Evolutionary conservation across 2,113 vertebrate species (phyloP), one percentile per base, ranked within the genome.

Genomic region (Salvelinus fontinalis): DNA sequence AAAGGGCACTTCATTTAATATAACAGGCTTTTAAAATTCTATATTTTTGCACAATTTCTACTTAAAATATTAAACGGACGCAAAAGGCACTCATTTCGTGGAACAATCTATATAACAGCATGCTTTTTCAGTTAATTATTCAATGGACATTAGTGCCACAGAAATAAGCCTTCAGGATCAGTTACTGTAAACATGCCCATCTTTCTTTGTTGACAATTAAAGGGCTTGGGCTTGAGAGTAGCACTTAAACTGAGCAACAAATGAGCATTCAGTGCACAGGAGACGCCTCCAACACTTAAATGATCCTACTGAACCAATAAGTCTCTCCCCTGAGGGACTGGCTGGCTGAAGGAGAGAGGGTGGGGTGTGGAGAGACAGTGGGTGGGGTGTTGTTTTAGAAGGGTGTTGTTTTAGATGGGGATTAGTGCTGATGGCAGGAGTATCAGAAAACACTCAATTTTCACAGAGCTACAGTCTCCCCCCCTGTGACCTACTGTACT

Each of bases 211-310:
- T 77, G 67, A 81, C 83, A 81, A 84, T 88, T 82, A 85, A 85
- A 79, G 85, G 89, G 77, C 87, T 87, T 73, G 73, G 80, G 80
- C 84, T 87, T 85, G 77, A 73, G 77, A 77, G 71, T 67, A 78
- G 82, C 84, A 85, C 83, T 88, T 84, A 83, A 83, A 88, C 70
- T 34, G 70, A 84, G 71, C 67, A 49, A 39, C 75, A 49, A 22
- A 34, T 31, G 49, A 72, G 27, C 4, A n/a, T 72, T 49, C 44
- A 24, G 68, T 24, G 27, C 70, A 18, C 70, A 18, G 49, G 70
- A 71, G 69, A 79, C 62, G 71, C 84, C 68, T 86, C 65, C 27
- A n/a, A 68, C 67, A 68, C 16, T 68, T 68, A 88, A 14, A 48
- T 26, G 72, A 29, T 59, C 81, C 69, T 48, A 75, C 73, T 67